Percentiles rank a stretch among this genome's conserved stretches.
These are phyloP conservation scores for Dicranocentrus wangi DNA, from an alignment of 2,888 invertebrate species.

Conservation along the genomic window DNA sequence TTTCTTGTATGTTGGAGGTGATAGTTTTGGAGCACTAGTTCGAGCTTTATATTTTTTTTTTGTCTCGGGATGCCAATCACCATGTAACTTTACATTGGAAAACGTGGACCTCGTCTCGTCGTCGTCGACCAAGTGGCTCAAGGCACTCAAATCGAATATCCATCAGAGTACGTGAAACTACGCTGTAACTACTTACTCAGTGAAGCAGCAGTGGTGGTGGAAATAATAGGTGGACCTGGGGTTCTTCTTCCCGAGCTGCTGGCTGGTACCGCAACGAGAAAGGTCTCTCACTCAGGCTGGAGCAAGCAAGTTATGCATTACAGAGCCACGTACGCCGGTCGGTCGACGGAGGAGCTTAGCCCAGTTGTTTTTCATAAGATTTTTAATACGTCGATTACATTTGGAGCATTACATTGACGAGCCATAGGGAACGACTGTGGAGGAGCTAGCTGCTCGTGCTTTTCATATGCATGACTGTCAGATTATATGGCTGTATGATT, in stretches of 20 bases:
- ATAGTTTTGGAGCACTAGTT: neutral
- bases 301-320: neutral
- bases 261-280: neutral
- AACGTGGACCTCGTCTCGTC: too few species aligned
- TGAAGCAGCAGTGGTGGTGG: too few species aligned
- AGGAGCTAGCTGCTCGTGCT: constrained; percentile 24
- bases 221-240: too few species aligned
- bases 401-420: neutral
- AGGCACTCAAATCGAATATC: neutral
- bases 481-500: constrained; percentile 51
- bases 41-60: too few species aligned
- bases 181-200: too few species aligned
- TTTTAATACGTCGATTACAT: constrained; percentile 60
- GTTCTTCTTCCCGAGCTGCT: too few species aligned
- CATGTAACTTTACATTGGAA: too few species aligned
- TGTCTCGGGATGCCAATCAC: neutral
- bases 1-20: neutral
- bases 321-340: too few species aligned
- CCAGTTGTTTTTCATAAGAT: constrained; percentile 47
- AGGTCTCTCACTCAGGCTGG: too few species aligned
- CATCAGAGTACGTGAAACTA: too few species aligned
- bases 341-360: neutral
- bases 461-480: constrained; percentile 59
- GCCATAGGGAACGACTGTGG: neutral
- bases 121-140: constrained; percentile 1